Percentiles rank a stretch among this genome's conserved stretches.
Conservation (phyloP, 23 tunicate genomes). For the Styela plicata region DNA sequence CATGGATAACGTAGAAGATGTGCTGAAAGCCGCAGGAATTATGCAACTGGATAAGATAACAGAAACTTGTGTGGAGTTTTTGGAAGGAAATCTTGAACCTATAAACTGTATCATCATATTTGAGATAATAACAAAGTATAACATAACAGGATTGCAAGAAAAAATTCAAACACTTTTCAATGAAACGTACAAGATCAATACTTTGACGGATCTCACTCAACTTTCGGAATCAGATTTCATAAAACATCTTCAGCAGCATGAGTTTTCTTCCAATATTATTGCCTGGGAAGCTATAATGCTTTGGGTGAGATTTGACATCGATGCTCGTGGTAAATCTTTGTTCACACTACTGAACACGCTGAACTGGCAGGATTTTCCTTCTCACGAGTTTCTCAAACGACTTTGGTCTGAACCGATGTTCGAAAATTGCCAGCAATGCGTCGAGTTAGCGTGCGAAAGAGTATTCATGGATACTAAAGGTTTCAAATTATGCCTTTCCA, state of each 20-base stretch:
- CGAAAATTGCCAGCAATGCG: background rate
- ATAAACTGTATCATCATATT: background rate
- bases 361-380: background rate
- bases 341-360: background rate
- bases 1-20: background rate
- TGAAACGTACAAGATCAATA: background rate
- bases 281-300: background rate
- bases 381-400: background rate
- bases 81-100: background rate
- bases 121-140: background rate
- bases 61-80: background rate
- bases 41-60: background rate
- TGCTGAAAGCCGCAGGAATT: background rate
- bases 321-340: background rate
- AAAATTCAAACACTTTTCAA: background rate
- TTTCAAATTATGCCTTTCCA: background rate
- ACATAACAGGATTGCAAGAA: background rate
- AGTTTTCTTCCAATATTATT: background rate
- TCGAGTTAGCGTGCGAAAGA: background rate
- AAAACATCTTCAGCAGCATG: background rate
- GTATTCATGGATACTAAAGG: background rate
- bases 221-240: background rate
- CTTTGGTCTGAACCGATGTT: background rate
- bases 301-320: background rate
- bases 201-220: background rate